Evolutionary conservation across 2,113 vertebrate genomes (phyloP), one percentile per base, ranked within the genome.

Genomic region (Cavia aperea): DNA sequence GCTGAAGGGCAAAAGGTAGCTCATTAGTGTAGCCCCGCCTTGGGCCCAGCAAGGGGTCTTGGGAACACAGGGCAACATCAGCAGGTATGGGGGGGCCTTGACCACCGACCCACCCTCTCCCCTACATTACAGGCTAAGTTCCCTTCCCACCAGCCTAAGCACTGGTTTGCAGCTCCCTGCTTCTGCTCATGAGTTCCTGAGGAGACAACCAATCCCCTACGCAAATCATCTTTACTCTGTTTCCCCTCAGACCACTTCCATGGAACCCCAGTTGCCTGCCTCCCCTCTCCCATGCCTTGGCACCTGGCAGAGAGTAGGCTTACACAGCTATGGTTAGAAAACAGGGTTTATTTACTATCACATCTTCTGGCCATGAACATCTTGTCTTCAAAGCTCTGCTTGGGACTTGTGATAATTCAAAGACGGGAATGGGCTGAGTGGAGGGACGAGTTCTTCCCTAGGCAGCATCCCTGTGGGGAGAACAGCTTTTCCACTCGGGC

Each of bases 1-100:
- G 98, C 98, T 98, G 98, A 98, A 98, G 98, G 98, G 98, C 98
- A 98, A 98, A 98, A 98, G 97, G 98, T 96, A 97, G 98, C 98
- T 98, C 97, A 98, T 98, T 98, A 98, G 98, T 97, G 97, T 90
- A 96, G 97, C 97, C 97, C 97, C 96, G 95, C 92, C 96, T 97
- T 97, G 96, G 93, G 93, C 92, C 92, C 95, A 75, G 86, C 82
- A 83, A 94, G 93, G 97, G 97, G 96, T 96, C 81, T 56, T 68
- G 73, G 89, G 92, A 66, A 49, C 51, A 68, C 51, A 63, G 91
- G 94, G 89, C 90, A 89, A 78, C 68, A 92, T 95, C 15, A 5
- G 92, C 51, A 85, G n/a, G 56, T 13, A 62, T 39, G 11, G 82
- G 51, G 51, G 81, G 56, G 56, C 68, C 92, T 81, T 39, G 29